phyloP scores from a whole-genome alignment of 2,113 vertebrate species.

The Psettodes erumei region DNA sequence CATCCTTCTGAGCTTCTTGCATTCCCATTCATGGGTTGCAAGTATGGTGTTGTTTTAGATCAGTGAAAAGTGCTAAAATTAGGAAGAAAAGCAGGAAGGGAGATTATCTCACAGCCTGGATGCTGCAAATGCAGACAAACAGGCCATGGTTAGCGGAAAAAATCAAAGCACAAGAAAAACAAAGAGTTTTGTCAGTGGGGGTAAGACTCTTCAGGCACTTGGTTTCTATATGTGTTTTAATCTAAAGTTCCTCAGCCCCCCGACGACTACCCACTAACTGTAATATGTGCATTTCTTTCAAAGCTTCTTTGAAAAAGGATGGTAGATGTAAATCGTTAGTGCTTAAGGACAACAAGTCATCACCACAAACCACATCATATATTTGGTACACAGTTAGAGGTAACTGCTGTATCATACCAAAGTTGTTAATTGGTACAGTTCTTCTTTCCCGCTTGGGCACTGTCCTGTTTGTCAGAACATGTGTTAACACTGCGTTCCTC shows the following conservation, averaged over 20 bases:
- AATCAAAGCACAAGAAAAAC: no score
- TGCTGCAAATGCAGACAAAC: no score
- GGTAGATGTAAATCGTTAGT: not conserved
- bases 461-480: constrained; percentile 57
- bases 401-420: constrained; percentile 59
- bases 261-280: not conserved
- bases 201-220: no score
- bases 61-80: no score
- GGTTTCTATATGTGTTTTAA: no score
- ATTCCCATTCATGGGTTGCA: no score
- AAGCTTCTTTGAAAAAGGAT: not conserved
- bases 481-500: constrained; percentile 55
- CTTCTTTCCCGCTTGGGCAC: constrained; percentile 69
- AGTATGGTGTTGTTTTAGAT: no score
- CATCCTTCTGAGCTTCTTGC: no score
- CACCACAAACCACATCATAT: not conserved
- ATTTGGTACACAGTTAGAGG: not conserved
- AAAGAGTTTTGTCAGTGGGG: no score
- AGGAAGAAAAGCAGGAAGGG: no score
- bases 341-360: not conserved
- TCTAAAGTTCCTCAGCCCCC: not conserved
- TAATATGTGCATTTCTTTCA: not conserved
- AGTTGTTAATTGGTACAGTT: constrained; percentile 70
- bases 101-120: no score
- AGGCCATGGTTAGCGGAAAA: no score